Percentiles rank a stretch among this genome's conserved stretches.
These are phyloP conservation scores for Phalacrocorax pelagicus DNA, from an alignment of 2,113 vertebrate species.

Conservation along the genomic window DNA sequence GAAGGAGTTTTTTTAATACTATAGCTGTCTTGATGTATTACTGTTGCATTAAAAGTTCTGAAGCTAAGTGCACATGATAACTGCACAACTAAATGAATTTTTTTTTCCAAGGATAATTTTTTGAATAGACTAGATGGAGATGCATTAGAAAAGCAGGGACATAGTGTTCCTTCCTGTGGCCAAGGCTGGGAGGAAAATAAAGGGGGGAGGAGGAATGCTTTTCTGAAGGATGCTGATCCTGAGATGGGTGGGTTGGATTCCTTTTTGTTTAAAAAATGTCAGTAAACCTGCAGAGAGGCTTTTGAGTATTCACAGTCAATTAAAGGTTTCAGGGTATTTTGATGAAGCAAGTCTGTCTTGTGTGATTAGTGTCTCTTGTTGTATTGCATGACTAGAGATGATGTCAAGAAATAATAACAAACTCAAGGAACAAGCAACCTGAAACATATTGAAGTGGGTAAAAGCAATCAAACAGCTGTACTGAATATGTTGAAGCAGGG, in stretches of 20 bases:
- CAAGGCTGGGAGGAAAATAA: neutral
- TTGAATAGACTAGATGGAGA: neutral
- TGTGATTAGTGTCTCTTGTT: neutral
- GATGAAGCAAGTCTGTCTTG: neutral
- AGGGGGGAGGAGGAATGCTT: neutral
- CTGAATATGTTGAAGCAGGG: neutral
- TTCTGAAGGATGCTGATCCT: neutral
- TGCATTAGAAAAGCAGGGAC: neutral
- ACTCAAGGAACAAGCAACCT: neutral
- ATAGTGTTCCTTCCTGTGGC: neutral
- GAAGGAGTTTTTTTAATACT: neutral
- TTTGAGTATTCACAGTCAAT: neutral
- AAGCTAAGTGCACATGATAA: neutral
- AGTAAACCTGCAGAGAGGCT: neutral
- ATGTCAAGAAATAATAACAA: neutral
- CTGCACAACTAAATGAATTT: neutral
- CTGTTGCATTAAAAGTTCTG: neutral
- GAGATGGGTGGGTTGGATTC: neutral
- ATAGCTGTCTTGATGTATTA: neutral
- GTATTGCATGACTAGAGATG: neutral
- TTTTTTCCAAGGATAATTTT: neutral
- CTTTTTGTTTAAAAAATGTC: neutral
- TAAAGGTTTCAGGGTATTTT: neutral
- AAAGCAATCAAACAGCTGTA: neutral
- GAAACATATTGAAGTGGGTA: neutral